Evolutionary conservation across 2,113 vertebrate species (phyloP).

Genomic region (Onychostoma macrolepis): DNA sequence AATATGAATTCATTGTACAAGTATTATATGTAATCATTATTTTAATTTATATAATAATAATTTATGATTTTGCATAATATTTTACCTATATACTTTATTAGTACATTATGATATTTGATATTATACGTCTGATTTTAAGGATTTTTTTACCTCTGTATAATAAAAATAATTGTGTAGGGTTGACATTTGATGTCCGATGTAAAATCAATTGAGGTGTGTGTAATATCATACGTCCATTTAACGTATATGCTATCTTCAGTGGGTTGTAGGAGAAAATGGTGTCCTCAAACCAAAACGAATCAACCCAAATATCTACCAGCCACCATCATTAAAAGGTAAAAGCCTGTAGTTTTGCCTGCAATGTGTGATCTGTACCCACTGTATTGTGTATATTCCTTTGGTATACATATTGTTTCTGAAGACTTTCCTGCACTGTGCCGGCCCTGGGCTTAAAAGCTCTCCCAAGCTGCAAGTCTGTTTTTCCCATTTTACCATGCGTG

Average conservation of each 20-base stretch:
- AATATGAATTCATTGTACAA: no score
- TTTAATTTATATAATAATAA: no score
- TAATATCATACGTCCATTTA: background rate
- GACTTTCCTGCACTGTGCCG: constrained; percentile 32
- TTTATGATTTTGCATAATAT: no score
- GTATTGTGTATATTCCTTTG: constrained; percentile 56
- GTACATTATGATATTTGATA: no score
- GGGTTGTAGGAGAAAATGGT: constrained; percentile 89
- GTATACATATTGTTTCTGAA: background rate
- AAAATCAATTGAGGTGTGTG: background rate
- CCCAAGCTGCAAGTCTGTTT: constrained; percentile 20
- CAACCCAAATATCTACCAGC: constrained; percentile 90
- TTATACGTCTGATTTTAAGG: no score
- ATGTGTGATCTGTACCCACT: constrained; percentile 42
- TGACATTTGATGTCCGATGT: no score
- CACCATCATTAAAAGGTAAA: constrained; percentile 95
- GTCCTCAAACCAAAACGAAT: constrained; percentile 90
- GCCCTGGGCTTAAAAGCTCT: constrained; percentile 2
- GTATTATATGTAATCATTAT: no score
- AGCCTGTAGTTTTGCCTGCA: constrained; percentile 35
- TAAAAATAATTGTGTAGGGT: no score
- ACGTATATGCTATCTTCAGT: constrained; percentile 72
- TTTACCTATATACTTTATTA: no score
- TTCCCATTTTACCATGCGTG: constrained; percentile 19
- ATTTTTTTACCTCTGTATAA: no score